phyloP scores from a whole-genome alignment of 2,113 vertebrate species.

The Nothobranchius furzeri region DNA sequence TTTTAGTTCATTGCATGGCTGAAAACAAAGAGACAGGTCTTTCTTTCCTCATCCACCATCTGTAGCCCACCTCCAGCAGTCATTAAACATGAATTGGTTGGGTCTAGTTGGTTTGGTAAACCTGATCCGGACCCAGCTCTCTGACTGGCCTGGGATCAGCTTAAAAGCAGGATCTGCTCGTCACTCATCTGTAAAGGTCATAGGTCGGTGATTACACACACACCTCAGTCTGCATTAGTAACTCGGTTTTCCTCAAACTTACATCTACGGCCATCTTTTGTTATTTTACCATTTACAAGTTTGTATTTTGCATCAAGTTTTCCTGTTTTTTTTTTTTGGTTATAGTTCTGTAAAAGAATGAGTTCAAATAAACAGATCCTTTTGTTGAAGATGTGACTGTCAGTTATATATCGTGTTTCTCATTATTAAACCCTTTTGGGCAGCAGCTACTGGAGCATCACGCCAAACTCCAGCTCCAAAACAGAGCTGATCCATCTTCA shows the following conservation, averaged over 20 bases:
- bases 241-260: conserved; percentile 5
- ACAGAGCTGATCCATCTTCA: too few species aligned
- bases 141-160: conserved; percentile 27
- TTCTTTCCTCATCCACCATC: conserved; percentile 27
- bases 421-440: background rate
- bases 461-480: too few species aligned
- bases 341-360: conserved; percentile 74
- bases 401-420: background rate
- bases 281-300: conserved; percentile 67
- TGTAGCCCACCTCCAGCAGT: conserved; percentile 28
- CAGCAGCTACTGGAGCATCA: background rate
- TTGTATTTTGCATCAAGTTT: conserved; percentile 52
- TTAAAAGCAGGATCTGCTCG: conserved; percentile 19
- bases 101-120: conserved; percentile 45
- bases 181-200: background rate
- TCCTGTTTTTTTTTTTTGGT: conserved; percentile 48
- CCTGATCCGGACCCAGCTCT: conserved; percentile 36
- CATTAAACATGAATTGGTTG: conserved; percentile 39
- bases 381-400: conserved; percentile 22
- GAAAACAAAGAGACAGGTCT: conserved; percentile 40
- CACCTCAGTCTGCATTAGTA: conserved; percentile 27
- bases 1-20: conserved; percentile 51
- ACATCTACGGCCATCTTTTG: conserved; percentile 48
- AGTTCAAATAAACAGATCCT: conserved; percentile 69
- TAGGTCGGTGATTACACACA: conserved; percentile 33